Percentiles rank a stretch among this genome's conserved stretches.
phyloP scores from a whole-genome alignment of 2,888 invertebrate species.

The Brachyptera risi region DNA sequence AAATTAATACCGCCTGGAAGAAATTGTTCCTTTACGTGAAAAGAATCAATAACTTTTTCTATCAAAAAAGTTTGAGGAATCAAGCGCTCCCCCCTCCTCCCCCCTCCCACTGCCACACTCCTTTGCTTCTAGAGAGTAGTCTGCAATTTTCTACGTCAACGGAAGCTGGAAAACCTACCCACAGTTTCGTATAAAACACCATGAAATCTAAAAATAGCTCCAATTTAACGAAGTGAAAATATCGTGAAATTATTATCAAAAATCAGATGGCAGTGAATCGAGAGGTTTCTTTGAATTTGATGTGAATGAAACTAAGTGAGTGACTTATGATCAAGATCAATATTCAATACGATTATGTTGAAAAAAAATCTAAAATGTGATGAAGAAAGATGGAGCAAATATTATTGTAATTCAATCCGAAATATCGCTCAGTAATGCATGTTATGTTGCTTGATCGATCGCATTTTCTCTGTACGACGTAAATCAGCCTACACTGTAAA shows the following conservation, averaged over 20 bases:
- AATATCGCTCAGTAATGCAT: no score
- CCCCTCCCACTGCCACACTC: no score
- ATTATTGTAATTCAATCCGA: no score
- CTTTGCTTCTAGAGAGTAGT: constrained; percentile 1
- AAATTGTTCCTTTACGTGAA: constrained; percentile 13
- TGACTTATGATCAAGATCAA: no score
- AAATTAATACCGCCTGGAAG: constrained; percentile 14
- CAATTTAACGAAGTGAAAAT: background rate
- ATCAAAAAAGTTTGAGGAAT: constrained; percentile 8
- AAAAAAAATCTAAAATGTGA: no score
- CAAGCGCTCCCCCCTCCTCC: background rate
- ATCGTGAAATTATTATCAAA: background rate
- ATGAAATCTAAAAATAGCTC: constrained; percentile 12
- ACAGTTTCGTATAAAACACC: background rate
- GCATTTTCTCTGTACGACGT: no score
- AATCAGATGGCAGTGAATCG: constrained; percentile 3
- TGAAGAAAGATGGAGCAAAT: no score
- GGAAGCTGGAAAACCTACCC: background rate
- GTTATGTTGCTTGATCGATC: no score
- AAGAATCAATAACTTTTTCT: constrained; percentile 15
- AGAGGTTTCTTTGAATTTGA: no score
- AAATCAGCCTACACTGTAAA: no score
- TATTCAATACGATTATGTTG: no score
- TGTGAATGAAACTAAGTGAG: no score
- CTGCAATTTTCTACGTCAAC: constrained; percentile 8